Base-by-base conservation (phyloP, 2,797 vertebrate genomes). In the Crossoptilon crossoptilon region DNA sequence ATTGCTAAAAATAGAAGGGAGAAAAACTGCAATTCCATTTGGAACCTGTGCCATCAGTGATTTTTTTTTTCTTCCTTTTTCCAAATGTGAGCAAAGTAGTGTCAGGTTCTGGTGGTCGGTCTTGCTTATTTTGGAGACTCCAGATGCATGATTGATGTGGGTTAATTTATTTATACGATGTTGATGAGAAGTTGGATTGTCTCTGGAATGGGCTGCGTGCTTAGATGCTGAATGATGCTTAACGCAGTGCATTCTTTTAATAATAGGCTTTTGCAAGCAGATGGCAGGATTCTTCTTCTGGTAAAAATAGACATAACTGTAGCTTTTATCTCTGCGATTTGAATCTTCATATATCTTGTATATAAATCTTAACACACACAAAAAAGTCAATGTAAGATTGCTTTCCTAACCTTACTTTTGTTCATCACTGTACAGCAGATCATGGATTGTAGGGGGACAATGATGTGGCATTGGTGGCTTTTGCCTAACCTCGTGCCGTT, bases 221-320 rank as follows among this genome's bases (percentile, higher is more conserved):
- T 69, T 44, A 6, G 33, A 31, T 67, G 37, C 84, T 70, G 73
- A 85, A 26, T 70, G 77, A 63, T 35, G 43, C 31, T 74, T 55
- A 60, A 29, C 59, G 58, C 72, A 58, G 49, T 6, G 29, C 51
- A 10, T 72, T 87, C 46, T 74, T 70, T 27, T 56, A 75, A 41
- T 72, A 41, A 18, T 10, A 77, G 85, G 33, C 35, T 85, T 83
- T 74, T 60, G 75, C 62, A 69, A 91, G 67, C 93, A 94, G 87
- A 78, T 87, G 84, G 95, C 63, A 67, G 62, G 51, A 55, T 62
- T 69, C 59, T 73, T 92, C 53, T 80, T 77, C 41, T 43, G 71
- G 66, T 94, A 58, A 84, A 94, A 94, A 79, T 24, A 94, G 80
- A 59, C 43, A 43, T 86, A 86, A 59, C 83, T 76, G 59, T 64